Evolutionary conservation across 2,888 invertebrate species (phyloP).

Genomic region (Apotomis betuletana): DNA sequence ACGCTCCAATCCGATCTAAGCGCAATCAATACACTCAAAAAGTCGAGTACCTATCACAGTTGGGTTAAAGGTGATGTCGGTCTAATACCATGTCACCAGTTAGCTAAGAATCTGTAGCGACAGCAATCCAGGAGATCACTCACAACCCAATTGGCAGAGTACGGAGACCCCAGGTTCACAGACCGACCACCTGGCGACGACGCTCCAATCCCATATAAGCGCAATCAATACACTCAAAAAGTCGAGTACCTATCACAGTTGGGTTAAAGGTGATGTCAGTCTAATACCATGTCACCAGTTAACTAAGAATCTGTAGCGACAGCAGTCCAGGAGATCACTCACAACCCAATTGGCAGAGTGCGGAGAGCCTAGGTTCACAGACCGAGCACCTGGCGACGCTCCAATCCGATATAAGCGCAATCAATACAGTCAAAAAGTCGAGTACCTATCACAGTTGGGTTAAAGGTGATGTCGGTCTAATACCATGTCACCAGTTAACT

Average conservation of each 20-base stretch:
- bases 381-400: too few species aligned
- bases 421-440: too few species aligned
- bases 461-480: too few species aligned
- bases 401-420: too few species aligned
- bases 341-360: too few species aligned
- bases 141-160: slow-evolving; percentile 27
- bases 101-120: background rate
- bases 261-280: too few species aligned
- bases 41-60: background rate
- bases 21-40: background rate
- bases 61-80: background rate
- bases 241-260: too few species aligned
- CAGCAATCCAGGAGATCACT: slow-evolving; percentile 1
- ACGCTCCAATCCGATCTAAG: background rate
- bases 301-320: background rate
- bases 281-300: too few species aligned
- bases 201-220: background rate
- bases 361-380: too few species aligned
- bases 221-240: background rate
- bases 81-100: too few species aligned
- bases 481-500: too few species aligned
- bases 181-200: slow-evolving; percentile 29
- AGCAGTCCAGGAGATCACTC: slow-evolving; percentile 5
- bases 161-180: slow-evolving; percentile 41
- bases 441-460: too few species aligned